Base-by-base conservation (phyloP, 2,888 invertebrate species). In the Sinohyriopsis cumingii region DNA sequence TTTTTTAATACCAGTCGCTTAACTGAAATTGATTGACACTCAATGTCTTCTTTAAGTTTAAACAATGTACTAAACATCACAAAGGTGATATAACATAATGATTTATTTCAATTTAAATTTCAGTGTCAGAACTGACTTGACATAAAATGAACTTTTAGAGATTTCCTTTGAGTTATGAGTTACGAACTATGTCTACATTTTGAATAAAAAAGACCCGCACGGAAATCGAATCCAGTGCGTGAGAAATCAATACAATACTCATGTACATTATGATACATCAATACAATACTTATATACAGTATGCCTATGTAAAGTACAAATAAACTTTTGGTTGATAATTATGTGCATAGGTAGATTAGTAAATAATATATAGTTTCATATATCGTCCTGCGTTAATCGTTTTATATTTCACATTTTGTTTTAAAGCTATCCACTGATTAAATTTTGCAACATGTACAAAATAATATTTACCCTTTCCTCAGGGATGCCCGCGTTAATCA, bases 401-500 rank as follows among this genome's bases (percentile, higher is more conserved):
- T 45, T 45, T 15, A 15, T 3, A 15, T 45, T 45, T 45, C 45
- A 15, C 12, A 15, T 45, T 45, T 45, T n/a, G n/a, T 45, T 45
- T 3, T 15, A 45, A 45, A 3, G 45, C 15, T 45, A 3, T 3
- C 3, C 45, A 12, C 45, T 45, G 12, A 3, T 45, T 45, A 15
- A 15, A 12, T 45, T 15, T 33, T 45, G 45, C 45, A 12, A 15
- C 45, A 45, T 45, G 3, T 45, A 15, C 45, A 45, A 3, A 12
- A 15, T 15, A 15, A 45, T 15, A 45, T 1, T 60, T 61, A 18
- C 54, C 67, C 15, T 70, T 59, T 22, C 85, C 86, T 25, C 82
- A 92, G 92, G 91, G 55, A 77, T 91, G 55, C 92, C 92, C 1
- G 84, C 90, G 3, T 74, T 91, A 28, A 88, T 92, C 24, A 90